These are phyloP conservation scores for Zosterops hypoxanthus DNA, from an alignment of 2,113 vertebrate genomes.

Conservation along the genomic window DNA sequence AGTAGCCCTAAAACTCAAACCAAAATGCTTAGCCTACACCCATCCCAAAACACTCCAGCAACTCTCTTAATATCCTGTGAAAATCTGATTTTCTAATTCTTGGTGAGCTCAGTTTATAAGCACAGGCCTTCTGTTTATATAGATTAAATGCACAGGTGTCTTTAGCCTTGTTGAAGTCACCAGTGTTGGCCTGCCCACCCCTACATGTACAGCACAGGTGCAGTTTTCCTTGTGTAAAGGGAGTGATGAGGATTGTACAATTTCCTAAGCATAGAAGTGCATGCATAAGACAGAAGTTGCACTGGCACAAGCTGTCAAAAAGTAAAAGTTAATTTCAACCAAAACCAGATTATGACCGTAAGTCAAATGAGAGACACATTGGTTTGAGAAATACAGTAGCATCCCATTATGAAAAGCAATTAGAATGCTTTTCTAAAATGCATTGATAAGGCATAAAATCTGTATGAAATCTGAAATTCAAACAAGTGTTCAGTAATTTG, in stretches of 20 bases:
- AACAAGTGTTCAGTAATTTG: neutral
- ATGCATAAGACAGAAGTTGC: neutral
- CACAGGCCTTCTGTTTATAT: neutral
- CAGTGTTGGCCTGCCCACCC: neutral
- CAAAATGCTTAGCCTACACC: neutral
- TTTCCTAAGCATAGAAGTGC: neutral
- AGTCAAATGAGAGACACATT: neutral
- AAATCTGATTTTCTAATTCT: neutral
- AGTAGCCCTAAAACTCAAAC: neutral
- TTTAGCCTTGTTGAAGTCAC: neutral
- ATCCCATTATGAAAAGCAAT: neutral
- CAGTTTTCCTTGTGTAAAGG: neutral
- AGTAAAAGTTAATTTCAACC: neutral
- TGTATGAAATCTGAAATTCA: neutral
- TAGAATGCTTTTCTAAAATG: neutral
- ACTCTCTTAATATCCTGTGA: neutral
- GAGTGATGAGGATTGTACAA: neutral
- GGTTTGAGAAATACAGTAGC: neutral
- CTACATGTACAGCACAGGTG: fast-evolving
- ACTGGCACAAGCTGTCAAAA: neutral
- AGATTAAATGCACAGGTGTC: neutral
- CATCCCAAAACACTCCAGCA: neutral
- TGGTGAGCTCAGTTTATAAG: neutral
- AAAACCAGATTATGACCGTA: neutral
- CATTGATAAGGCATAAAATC: neutral